These are phyloP conservation scores for Coreoperca whiteheadi DNA, from an alignment of 2,113 vertebrate genomes.

Conservation along the genomic window DNA sequence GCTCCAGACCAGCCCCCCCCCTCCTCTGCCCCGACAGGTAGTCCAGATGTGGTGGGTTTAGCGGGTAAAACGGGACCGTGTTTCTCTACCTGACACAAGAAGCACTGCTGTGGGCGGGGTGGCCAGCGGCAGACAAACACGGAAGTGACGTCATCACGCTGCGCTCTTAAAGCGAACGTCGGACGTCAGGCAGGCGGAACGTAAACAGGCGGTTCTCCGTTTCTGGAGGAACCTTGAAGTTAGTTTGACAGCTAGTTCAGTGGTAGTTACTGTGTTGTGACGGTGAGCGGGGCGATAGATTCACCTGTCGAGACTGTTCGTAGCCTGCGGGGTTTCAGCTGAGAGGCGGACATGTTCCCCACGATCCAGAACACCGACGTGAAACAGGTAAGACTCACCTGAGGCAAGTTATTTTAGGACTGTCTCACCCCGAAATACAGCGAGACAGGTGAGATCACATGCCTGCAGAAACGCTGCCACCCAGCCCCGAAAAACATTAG, in stretches of 20 bases:
- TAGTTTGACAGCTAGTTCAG: neutral
- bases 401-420: neutral
- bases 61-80: neutral
- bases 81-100: conserved; percentile 37
- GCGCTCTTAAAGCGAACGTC: conserved; percentile 63
- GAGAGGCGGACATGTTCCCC: conserved; percentile 55
- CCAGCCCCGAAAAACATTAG: neutral
- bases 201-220: neutral
- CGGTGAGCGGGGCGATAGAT: neutral
- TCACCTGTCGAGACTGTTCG: neutral
- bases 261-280: neutral
- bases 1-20: neutral
- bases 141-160: conserved; percentile 78
- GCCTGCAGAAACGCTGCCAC: neutral
- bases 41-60: neutral
- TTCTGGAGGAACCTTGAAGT: neutral
- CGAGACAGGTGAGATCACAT: neutral
- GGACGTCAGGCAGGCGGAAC: conserved; percentile 16
- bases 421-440: neutral
- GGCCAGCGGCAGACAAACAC: conserved; percentile 23
- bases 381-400: conserved; percentile 57
- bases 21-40: neutral
- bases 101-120: conserved; percentile 60
- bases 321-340: neutral
- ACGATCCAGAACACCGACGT: conserved; percentile 65